Conservation (phyloP, 2,113 vertebrate species). For the Gopherus flavomarginatus region DNA sequence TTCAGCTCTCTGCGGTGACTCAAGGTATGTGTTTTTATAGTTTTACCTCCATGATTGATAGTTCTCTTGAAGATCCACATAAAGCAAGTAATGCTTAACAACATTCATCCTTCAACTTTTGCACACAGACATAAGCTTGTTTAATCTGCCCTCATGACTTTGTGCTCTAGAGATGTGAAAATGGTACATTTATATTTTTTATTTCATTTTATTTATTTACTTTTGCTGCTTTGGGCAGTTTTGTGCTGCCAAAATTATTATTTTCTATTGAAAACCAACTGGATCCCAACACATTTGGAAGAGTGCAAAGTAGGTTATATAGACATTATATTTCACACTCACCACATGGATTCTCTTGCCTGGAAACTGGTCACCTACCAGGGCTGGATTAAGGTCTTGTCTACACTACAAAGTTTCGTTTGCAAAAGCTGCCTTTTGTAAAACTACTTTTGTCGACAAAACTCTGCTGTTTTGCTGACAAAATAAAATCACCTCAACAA, state of each 20-base stretch:
- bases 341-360: background rate
- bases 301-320: background rate
- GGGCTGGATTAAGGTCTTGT: background rate
- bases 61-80: background rate
- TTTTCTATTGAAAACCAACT: background rate
- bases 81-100: constrained; percentile 1
- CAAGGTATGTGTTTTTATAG: constrained; percentile 25
- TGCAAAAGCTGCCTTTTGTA: no score
- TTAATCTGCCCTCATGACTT: background rate
- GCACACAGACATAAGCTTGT: background rate
- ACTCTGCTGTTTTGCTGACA: no score
- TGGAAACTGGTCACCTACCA: background rate
- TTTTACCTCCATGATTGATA: constrained; percentile 28
- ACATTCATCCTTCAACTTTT: background rate
- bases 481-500: no score
- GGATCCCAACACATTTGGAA: background rate
- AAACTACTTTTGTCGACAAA: no score
- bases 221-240: background rate
- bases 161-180: rapidly evolving
- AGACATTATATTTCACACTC: background rate
- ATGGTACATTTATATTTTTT: background rate
- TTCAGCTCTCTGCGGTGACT: background rate
- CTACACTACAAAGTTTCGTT: no score
- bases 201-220: background rate
- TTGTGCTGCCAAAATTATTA: background rate